Evolutionary conservation across 2,797 vertebrate genomes (phyloP), one percentile per base, ranked within the genome.

Genomic region (Eospalax fontanierii): DNA sequence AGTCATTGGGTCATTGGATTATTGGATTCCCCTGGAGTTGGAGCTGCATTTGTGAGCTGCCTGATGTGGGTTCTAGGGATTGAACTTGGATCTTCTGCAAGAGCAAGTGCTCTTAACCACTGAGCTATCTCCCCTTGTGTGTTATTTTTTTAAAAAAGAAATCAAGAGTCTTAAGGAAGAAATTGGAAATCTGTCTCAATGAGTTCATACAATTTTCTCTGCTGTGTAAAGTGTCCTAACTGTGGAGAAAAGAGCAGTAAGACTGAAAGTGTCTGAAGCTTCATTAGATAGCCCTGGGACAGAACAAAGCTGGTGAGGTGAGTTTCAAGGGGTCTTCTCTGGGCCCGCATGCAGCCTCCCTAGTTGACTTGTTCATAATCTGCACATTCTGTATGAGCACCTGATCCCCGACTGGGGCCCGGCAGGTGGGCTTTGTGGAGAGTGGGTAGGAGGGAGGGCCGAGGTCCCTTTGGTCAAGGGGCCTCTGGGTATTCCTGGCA

Each of bases 251-350:
- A 43, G 59, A 50, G 26, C 61, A 79, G 38, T 0, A 2, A n/a
- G 71, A 5, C 4, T 75, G 18, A 50, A 50, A 11, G 54, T 0
- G 0, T n/a, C n/a, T n/a, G n/a, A n/a, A n/a, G n/a, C n/a, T n/a
- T n/a, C n/a, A n/a, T n/a, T n/a, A n/a, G n/a, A n/a, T n/a, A n/a
- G n/a, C n/a, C n/a, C n/a, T n/a, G n/a, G n/a, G n/a, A n/a, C n/a
- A n/a, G n/a, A n/a, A n/a, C n/a, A n/a, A n/a, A n/a, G n/a, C n/a
- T n/a, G n/a, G n/a, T n/a, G n/a, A n/a, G n/a, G n/a, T n/a, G n/a
- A n/a, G n/a, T n/a, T n/a, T n/a, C n/a, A n/a, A n/a, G n/a, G n/a
- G n/a, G n/a, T n/a, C n/a, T n/a, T n/a, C n/a, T n/a, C n/a, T n/a
- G n/a, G n/a, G n/a, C n/a, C n/a, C n/a, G n/a, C n/a, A n/a, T n/a